A percentile compares a stretch with the other conserved stretches of the same genome.
Evolutionary conservation across 1,140 invertebrate species (phyloP).

Genomic region (Arion vulgaris): DNA sequence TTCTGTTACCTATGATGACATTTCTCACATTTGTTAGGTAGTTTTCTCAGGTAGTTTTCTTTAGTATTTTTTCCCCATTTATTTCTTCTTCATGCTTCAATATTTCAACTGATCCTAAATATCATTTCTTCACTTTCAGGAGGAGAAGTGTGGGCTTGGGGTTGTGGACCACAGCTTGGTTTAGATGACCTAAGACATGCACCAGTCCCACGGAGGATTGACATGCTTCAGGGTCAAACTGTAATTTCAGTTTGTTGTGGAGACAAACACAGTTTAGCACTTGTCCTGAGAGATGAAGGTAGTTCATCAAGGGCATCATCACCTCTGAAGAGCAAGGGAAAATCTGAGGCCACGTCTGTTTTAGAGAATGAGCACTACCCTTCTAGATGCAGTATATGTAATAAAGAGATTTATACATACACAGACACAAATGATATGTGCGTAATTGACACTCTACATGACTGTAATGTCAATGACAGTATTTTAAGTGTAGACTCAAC

Average conservation of each 20-base stretch:
- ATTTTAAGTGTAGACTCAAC: constrained; percentile 8
- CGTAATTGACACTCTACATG: constrained; percentile 74
- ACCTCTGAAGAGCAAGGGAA: constrained; percentile 75
- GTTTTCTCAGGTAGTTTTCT: too few species aligned
- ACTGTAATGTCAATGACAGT: constrained; percentile 37
- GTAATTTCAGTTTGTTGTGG: constrained; percentile 79
- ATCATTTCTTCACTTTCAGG: constrained; percentile 74
- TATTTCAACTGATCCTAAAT: background rate
- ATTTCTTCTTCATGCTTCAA: too few species aligned
- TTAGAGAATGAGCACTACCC: constrained; percentile 51
- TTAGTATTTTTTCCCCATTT: too few species aligned
- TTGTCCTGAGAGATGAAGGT: constrained; percentile 75
- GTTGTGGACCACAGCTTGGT: constrained; percentile 81
- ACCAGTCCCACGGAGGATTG: constrained; percentile 77
- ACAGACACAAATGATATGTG: constrained; percentile 81
- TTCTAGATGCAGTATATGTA: constrained; percentile 61
- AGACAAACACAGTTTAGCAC: constrained; percentile 79
- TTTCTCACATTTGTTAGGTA: too few species aligned
- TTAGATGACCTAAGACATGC: constrained; percentile 71
- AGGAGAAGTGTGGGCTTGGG: constrained; percentile 85
- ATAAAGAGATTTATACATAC: constrained; percentile 72
- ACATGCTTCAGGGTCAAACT: constrained; percentile 79
- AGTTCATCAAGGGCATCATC: constrained; percentile 67
- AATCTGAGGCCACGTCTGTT: constrained; percentile 80
- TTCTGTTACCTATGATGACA: too few species aligned